Base-by-base conservation (phyloP, 2,113 vertebrate species). In the Panurus biarmicus region DNA sequence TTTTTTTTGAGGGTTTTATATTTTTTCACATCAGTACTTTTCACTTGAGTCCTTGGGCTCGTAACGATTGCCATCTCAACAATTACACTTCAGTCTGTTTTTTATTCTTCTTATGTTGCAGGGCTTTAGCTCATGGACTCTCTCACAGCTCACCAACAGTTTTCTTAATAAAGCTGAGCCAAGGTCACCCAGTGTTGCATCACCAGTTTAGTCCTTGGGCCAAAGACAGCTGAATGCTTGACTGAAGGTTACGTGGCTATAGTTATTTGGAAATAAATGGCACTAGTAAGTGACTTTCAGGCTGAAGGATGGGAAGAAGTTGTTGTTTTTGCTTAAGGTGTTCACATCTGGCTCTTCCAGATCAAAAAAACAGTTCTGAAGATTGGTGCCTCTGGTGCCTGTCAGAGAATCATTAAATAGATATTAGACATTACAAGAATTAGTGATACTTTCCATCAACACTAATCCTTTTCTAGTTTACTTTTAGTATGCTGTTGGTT, bases 21-120 rank as follows among this genome's bases (percentile, higher is more conserved):
- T 93, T 96, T 90, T 95, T 90, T 90, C 54, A 50, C 38, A 58
- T 93, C 87, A 93, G 74, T 90, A 10, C 83, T 96, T 94, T 87
- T 69, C 70, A 57, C 48, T 48, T 47, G 54, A 87, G 81, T 91
- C 93, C 85, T 94, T 95, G 92, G 88, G 50, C 58, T 87, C 4
- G 1, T 85, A 70, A 93, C 0, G 50, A 93, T 91, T 93, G 47
- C 62, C 29, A 38, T 91, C 92, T 90, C 87, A 83, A 75, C 45
- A 42, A 35, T 95, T 93, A 90, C 82, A 33, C 90, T 90, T 93
- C 0, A 0, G n/a, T 85, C 45, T 85, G 85, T 60, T 79, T 76
- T 82, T 82, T 65, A 35, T 65, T 87, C 15, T 53, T 80, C 72
- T 94, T 94, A 93, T 73, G 92, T 94, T 91, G 54, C 87, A 66